Evolutionary conservation across 2,797 vertebrate genomes (phyloP).

Genomic region (Schizopygopsis pylzovi): DNA sequence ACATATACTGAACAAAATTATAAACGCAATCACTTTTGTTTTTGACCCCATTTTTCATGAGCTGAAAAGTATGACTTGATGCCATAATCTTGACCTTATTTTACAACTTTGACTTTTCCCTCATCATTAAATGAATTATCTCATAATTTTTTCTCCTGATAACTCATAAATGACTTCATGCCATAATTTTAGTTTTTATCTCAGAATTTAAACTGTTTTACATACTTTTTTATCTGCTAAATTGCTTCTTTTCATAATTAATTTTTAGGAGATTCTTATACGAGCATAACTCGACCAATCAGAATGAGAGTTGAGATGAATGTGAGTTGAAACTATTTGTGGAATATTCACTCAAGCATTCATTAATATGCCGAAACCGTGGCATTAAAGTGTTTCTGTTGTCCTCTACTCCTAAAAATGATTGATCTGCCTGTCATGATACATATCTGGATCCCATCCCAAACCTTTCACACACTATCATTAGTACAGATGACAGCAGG

Average conservation of each 20-base stretch:
- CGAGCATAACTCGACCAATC: neutral
- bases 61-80: too few relatives aligned
- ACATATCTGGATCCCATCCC: neutral
- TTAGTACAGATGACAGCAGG: neutral
- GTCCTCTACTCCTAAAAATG: neutral
- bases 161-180: neutral
- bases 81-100: too few relatives aligned
- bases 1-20: too few relatives aligned
- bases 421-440: neutral
- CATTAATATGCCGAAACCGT: neutral
- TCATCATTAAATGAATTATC: too few relatives aligned
- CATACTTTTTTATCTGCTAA: neutral
- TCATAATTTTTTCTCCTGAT: neutral
- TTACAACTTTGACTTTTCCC: too few relatives aligned
- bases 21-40: too few relatives aligned
- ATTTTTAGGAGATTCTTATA: neutral
- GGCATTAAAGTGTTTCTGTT: too few relatives aligned
- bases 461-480: neutral
- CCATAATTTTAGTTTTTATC: neutral
- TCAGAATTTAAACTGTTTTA: neutral
- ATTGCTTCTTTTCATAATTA: neutral
- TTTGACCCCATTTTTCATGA: too few relatives aligned
- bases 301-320: neutral
- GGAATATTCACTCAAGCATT: neutral
- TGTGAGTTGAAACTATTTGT: neutral